A percentile compares a stretch with the other conserved stretches of the same genome.
Conservation (phyloP, 1,140 invertebrate genomes). For the Calliphora vicina region DNA sequence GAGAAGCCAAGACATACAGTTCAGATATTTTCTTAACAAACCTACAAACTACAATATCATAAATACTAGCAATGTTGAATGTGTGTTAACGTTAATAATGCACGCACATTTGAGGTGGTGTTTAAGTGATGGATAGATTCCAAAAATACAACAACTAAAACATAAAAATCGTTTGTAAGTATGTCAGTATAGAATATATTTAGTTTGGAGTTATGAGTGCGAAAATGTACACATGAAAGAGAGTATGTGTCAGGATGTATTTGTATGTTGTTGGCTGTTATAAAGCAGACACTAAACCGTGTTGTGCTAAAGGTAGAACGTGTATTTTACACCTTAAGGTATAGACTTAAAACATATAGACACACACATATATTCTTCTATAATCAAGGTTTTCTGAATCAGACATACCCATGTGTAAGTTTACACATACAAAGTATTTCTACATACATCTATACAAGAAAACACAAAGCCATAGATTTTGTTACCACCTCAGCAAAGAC, state of each 20-base stretch:
- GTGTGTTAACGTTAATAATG: constrained; percentile 25
- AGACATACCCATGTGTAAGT: not conserved
- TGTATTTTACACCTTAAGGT: constrained; percentile 6
- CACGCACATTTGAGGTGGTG: constrained; percentile 31
- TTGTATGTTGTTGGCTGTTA: not conserved
- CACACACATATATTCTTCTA: not conserved
- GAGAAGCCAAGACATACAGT: not conserved
- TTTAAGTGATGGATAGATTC: not conserved
- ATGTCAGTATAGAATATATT: not conserved
- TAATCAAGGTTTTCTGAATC: not conserved
- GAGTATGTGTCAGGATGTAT: too few species aligned
- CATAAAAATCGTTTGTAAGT: not conserved
- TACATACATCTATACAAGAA: not conserved
- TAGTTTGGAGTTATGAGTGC: not conserved
- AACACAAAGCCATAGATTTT: not conserved
- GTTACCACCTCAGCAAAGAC: not conserved
- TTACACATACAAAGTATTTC: not conserved
- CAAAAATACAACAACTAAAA: not conserved
- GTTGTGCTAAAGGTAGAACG: not conserved
- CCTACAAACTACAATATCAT: too few species aligned
- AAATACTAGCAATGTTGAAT: not conserved
- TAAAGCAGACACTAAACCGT: not conserved
- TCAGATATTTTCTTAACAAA: not conserved
- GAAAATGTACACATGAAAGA: too few species aligned
- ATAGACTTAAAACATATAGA: not conserved